Base-by-base conservation (phyloP, 2,888 invertebrate species). In the Cephonodes hylas region DNA sequence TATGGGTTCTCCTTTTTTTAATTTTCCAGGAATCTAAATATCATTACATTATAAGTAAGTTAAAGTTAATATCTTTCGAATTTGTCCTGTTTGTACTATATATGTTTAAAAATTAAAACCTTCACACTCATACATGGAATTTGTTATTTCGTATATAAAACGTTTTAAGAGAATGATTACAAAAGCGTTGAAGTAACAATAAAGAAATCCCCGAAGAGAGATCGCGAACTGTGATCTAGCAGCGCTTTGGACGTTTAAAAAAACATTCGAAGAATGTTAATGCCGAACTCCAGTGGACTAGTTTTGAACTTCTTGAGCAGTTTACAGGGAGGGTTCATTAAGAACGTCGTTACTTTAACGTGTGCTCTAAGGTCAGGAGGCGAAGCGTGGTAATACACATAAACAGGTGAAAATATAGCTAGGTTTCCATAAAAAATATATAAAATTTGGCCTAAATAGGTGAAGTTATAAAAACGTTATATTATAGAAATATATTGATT, bases 281-380 rank as follows among this genome's bases (percentile, higher is more conserved):
- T 78, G 81, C 70, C 69, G 64, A 76, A 79, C 77, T 83, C 75
- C 70, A 66, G 71, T 76, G 81, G 81, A 85, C 85, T 86, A 87
- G 85, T 86, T 86, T 68, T 70, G 72, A 88, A 87, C 80, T 89
- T 84, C 74, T 77, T 77, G 79, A 82, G 80, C 81, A 83, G 84
- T 87, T 88, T 85, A 84, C 84, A 83, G 81, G 72, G 79, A 70
- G 81, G 86, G 88, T 83, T 86, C 86, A 86, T 86, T 85, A 89
- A 81, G 83, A 81, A 74, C 77, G 78, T 63, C 60, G 65, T 61
- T 65, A 64, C 64, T 72, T 65, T 75, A 73, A 70, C 63, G 61
- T 65, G 61, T 75, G 77, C 71, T 72, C 64, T 63, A 64, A 63
- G 31, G 15, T 8, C 8, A 10, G 4, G n/a, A 48, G 20, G 22